These are phyloP conservation scores for Epinephelus moara DNA, from an alignment of 2,113 vertebrate genomes.

Conservation along the genomic window DNA sequence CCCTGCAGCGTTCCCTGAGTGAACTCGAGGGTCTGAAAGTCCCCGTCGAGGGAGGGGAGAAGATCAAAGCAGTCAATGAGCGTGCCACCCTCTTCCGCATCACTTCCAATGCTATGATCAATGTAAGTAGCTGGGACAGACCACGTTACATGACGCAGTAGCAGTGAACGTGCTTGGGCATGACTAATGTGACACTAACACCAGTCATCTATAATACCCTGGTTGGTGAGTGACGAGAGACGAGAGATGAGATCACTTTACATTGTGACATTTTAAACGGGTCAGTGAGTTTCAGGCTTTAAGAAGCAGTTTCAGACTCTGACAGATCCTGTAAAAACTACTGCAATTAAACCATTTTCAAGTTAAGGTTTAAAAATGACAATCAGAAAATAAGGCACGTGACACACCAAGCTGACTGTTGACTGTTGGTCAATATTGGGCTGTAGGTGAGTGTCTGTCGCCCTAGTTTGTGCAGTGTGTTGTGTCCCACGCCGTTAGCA, in stretches of 20 bases:
- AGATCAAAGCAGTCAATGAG: slow-evolving; percentile 95
- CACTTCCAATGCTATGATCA: slow-evolving; percentile 99
- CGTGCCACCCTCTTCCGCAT: slow-evolving; percentile 98
- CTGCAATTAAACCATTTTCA: neutral
- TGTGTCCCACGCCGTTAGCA: too few species aligned
- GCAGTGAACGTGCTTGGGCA: neutral
- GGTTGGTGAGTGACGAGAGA: slow-evolving; percentile 30
- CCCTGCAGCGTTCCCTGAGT: slow-evolving; percentile 95
- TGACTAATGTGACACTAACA: slow-evolving; percentile 38
- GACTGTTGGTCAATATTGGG: too few species aligned
- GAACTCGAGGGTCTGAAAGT: slow-evolving; percentile 93
- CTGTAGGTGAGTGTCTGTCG: too few species aligned
- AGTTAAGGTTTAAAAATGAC: neutral
- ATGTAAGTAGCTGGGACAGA: slow-evolving; percentile 77
- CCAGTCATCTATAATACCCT: slow-evolving; percentile 9
- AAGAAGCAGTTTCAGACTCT: neutral
- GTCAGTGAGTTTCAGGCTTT: neutral
- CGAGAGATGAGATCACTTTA: slow-evolving; percentile 36
- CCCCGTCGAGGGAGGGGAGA: slow-evolving; percentile 91
- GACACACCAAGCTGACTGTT: too few species aligned
- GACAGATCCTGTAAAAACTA: neutral
- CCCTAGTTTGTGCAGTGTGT: too few species aligned
- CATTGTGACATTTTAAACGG: slow-evolving; percentile 20
- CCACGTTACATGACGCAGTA: neutral
- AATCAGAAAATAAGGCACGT: too few species aligned